phyloP scores from a whole-genome alignment of 2,113 vertebrate species.

The Chionis minor region DNA sequence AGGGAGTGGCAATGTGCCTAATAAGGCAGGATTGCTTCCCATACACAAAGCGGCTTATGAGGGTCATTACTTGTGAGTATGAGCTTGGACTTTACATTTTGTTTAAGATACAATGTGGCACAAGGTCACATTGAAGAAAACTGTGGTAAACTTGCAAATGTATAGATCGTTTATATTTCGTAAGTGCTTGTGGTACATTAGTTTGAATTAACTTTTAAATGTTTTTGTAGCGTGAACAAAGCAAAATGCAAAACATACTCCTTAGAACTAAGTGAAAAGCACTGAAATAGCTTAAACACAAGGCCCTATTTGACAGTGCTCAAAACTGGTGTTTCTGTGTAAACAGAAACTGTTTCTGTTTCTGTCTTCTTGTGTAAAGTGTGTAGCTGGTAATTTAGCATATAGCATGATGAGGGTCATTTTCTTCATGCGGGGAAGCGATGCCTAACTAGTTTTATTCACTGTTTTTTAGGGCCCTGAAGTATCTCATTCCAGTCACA shows the following conservation, averaged over 20 bases:
- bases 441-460: neutral
- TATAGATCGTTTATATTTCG: neutral
- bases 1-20: conserved; percentile 82
- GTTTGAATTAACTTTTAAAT: neutral
- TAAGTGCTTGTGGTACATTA: neutral
- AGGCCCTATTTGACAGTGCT: neutral
- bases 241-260: neutral
- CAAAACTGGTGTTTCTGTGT: neutral
- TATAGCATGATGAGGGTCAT: neutral
- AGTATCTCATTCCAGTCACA: conserved; percentile 83
- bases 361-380: neutral
- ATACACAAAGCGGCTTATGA: conserved; percentile 85
- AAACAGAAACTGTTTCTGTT: neutral
- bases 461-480: conserved; percentile 74
- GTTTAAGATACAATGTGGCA: neutral
- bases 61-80: conserved; percentile 87
- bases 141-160: neutral
- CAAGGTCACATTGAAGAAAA: neutral
- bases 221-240: neutral
- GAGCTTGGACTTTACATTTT: neutral
- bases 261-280: neutral
- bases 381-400: neutral
- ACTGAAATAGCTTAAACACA: neutral
- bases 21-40: conserved; percentile 80
- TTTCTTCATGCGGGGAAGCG: neutral